These are phyloP conservation scores for Nematopogon swammerdamellus DNA, from an alignment of 2,888 invertebrate species.

Conservation along the genomic window DNA sequence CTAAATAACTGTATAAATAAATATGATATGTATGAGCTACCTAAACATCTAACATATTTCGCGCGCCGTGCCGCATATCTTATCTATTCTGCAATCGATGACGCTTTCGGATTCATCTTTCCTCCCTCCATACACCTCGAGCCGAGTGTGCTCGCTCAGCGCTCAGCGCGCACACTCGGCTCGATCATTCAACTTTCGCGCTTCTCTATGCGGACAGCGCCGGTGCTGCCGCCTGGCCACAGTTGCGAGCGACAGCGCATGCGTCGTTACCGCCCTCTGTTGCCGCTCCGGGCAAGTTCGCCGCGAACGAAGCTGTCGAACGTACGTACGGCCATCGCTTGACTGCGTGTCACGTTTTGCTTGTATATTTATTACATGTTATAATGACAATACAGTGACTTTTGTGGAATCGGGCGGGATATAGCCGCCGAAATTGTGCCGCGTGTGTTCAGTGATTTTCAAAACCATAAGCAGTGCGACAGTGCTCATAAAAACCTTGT, in stretches of 20 bases:
- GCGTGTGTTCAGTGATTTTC: not conserved
- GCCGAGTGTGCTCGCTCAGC: no score
- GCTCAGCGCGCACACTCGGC: no score
- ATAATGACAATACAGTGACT: not conserved
- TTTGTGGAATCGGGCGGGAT: not conserved
- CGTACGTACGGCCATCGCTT: constrained; percentile 21
- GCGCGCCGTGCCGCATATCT: no score
- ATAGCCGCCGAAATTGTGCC: not conserved
- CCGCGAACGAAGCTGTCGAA: not conserved
- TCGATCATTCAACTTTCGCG: not conserved
- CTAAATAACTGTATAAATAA: no score
- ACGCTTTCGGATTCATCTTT: not conserved
- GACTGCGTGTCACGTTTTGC: constrained; percentile 55
- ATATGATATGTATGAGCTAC: no score
- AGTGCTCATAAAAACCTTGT: not conserved
- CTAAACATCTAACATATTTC: no score
- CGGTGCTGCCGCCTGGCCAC: not conserved
- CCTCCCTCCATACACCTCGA: no score
- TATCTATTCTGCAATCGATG: not conserved
- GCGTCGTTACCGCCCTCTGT: constrained; percentile 1
- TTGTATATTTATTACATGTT: constrained; percentile 4
- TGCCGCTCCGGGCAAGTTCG: not conserved
- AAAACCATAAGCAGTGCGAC: constrained; percentile 15
- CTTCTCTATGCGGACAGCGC: not conserved
- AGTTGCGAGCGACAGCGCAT: not conserved